Percentiles rank a stretch among this genome's conserved stretches.
These are phyloP conservation scores for Lophura nycthemera DNA, from an alignment of 2,113 vertebrate genomes.

Conservation along the genomic window DNA sequence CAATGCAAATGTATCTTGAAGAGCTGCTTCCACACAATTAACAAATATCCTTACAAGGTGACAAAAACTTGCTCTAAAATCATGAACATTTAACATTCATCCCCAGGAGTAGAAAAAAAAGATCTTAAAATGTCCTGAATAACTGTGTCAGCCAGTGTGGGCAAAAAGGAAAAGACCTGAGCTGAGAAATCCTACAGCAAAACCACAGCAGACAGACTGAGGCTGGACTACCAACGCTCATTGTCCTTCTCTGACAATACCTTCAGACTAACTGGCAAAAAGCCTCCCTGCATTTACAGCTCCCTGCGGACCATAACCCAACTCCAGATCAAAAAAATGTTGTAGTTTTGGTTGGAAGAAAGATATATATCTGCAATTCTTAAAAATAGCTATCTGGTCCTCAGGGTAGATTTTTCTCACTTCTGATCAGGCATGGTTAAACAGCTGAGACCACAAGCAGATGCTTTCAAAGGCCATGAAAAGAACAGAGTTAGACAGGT, in stretches of 20 bases:
- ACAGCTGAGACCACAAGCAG: background rate
- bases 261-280: background rate
- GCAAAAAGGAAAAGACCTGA: background rate
- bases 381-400: background rate
- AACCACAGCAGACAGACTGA: background rate
- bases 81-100: background rate
- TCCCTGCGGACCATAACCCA: background rate
- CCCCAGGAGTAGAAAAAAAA: background rate
- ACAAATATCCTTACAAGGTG: background rate
- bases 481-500: background rate
- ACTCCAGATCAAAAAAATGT: too few relatives aligned
- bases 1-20: background rate
- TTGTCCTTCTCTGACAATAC: too few relatives aligned
- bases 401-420: background rate
- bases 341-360: background rate
- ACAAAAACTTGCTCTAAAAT: background rate
- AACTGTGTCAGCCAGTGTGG: background rate
- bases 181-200: background rate
- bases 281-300: background rate
- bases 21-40: background rate
- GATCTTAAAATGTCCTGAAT: background rate
- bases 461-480: background rate
- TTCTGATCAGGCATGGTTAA: background rate
- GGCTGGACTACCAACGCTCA: background rate
- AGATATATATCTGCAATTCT: background rate